These are phyloP conservation scores for Sinohyriopsis cumingii DNA, from an alignment of 2,888 invertebrate genomes.

Conservation along the genomic window DNA sequence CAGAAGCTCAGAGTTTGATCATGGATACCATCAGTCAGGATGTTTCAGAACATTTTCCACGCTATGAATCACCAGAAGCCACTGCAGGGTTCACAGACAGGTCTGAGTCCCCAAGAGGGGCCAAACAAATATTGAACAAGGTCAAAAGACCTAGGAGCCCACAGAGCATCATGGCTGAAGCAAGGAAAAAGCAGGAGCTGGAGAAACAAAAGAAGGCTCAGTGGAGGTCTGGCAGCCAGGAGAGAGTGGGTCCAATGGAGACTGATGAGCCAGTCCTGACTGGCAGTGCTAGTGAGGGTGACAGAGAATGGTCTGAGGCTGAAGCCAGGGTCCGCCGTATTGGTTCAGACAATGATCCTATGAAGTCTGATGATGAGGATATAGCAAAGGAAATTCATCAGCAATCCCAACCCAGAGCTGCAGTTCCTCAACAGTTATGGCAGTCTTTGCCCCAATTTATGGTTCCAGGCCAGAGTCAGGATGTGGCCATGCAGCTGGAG, in stretches of 20 bases:
- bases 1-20: conserved; percentile 40
- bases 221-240: conserved; percentile 31
- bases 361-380: conserved; percentile 41
- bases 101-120: conserved; percentile 9
- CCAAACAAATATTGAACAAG: conserved; percentile 28
- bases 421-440: too few species aligned
- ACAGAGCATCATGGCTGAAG: conserved; percentile 44
- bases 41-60: conserved; percentile 42
- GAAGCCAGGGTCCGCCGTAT: conserved; percentile 8
- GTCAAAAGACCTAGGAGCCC: conserved; percentile 43
- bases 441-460: conserved; percentile 43
- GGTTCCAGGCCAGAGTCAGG: conserved; percentile 50
- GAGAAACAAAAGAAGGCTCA: conserved; percentile 34
- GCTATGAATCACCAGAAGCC: conserved; percentile 18
- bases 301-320: conserved; percentile 15
- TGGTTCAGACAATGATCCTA: conserved; percentile 26
- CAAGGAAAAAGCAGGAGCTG: conserved; percentile 33
- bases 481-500: conserved; percentile 49
- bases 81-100: background rate
- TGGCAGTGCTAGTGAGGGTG: conserved; percentile 38
- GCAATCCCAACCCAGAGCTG: background rate
- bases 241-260: conserved; percentile 20
- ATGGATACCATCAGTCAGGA: conserved; percentile 50
- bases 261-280: conserved; percentile 34
- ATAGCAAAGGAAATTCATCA: conserved; percentile 13